Evolutionary conservation across 2,888 invertebrate genomes (phyloP), one percentile per base, ranked within the genome.

Genomic region (Cryptus viduatorius): DNA sequence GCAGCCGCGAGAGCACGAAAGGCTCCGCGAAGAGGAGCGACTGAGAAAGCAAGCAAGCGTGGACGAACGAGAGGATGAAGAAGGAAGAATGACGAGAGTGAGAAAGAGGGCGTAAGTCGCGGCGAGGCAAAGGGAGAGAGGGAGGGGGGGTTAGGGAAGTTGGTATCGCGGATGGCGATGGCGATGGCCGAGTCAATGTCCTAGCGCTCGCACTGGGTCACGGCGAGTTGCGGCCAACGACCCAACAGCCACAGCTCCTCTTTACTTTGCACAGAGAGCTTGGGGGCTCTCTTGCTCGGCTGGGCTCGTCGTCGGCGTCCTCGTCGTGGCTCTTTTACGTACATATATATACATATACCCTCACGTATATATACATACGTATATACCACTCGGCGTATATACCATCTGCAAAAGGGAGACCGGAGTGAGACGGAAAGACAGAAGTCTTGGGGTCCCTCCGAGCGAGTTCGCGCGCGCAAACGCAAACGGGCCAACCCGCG

Each of bases 181-280:
- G 93, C 92, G 93, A 93, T 93, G 93, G 92, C 93, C 92, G 93
- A 93, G 93, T 93, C 93, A 93, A 93, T 93, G 93, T 93, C 93
- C 93, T 93, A 92, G 90, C 91, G 91, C 92, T 92, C 93, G 93
- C 93, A 93, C 93, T 93, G 93, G 93, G 93, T 93, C 93, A 93
- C 93, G 93, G 93, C 93, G 92, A 93, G 93, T 91, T 91, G 92
- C 92, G 93, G 93, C 90, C 93, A 93, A 92, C 92, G 93, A 93
- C 92, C 93, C 92, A 88, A 90, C 86, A 61, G 61, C 61, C 88
- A 82, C 88, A 91, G 91, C 92, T 92, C 91, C 91, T 92, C 91
- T 92, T 91, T 92, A 90, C 92, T 91, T 92, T 92, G 92, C 92
- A 92, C 90, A 89, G 90, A 89, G 90, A 89, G 88, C 87, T 86